Base-by-base conservation (phyloP, 2,888 invertebrate species). In the Agriopis marginaria region DNA sequence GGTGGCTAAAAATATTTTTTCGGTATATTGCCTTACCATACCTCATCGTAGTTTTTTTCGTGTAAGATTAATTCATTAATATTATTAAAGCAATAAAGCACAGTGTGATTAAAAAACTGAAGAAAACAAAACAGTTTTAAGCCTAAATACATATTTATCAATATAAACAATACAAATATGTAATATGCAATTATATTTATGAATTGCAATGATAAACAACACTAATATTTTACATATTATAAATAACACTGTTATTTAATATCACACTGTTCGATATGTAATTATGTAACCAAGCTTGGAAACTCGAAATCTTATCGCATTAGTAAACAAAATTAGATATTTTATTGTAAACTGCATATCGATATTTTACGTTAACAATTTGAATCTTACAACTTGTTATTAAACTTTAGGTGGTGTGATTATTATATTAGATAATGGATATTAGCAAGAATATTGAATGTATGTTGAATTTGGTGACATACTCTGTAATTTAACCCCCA, bases 291-390 rank as follows among this genome's bases (percentile, higher is more conserved):
- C 75, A 82, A 70, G 82, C 82, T 86, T 85, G 59, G 60, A 75
- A 75, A 70, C 76, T 78, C 70, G 60, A 74, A 73, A 78, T 77
- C 71, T 75, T 71, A 73, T 73, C 71, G 64, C 70, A 68, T 70
- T 81, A 83, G 74, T 68, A 72, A n/a, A n/a, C 63, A 76, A 76
- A 79, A 75, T 77, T 80, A 76, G 75, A 68, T 67, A 76, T 23
- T n/a, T 66, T 71, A 72, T 73, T 76, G 75, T 73, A 78, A 78
- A 79, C 76, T 75, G 84, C 88, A 88, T 88, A 88, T 88, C 89
- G 83, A 81, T 82, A 74, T 79, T 73, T 72, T 72, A 73, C 63
- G 70, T 75, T 67, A 61, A 39, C 10, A 12, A 51, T 66, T 74
- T 69, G 70, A 71, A 63, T 71, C 66, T 70, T 76, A 66, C 61